Conservation (phyloP, 2,797 vertebrate genomes). For the Phaenicophaeus curvirostris region DNA sequence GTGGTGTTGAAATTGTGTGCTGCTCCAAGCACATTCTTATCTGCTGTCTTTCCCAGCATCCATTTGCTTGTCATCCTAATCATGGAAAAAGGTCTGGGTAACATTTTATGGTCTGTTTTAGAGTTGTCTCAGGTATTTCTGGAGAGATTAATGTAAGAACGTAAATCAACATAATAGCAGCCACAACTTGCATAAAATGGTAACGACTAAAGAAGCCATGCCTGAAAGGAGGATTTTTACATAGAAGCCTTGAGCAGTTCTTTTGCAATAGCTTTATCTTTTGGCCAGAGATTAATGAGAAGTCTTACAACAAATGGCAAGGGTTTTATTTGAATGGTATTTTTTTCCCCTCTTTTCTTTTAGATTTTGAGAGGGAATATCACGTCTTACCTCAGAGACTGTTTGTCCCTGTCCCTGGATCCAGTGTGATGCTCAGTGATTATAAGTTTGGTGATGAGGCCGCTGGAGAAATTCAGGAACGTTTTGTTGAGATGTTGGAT, state of each 20-base stretch:
- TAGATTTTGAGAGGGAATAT: constrained; percentile 71
- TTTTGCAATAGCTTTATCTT: constrained; percentile 13
- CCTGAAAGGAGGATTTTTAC: neutral
- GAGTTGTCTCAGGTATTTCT: neutral
- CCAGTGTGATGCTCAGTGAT: constrained; percentile 86
- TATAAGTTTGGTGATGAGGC: constrained; percentile 91
- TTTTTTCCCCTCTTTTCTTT: neutral
- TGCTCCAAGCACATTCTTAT: neutral
- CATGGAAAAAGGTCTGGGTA: neutral
- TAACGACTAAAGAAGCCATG: neutral
- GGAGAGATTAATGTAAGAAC: neutral
- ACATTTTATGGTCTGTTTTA: neutral
- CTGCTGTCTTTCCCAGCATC: neutral
- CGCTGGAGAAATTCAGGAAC: constrained; percentile 82
- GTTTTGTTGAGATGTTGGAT: constrained; percentile 90
- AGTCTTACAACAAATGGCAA: neutral
- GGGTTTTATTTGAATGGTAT: constrained; percentile 7
- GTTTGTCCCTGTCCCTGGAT: constrained; percentile 82
- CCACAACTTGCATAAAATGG: neutral
- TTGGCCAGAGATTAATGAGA: neutral
- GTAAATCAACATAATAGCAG: neutral
- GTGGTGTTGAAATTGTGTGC: neutral
- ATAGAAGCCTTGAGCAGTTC: neutral
- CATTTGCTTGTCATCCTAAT: neutral
- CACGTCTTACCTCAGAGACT: constrained; percentile 85